A percentile compares a stretch with the other conserved stretches of the same genome.
phyloP scores from a whole-genome alignment of 2,888 invertebrate species.

The Phengaris alcon region DNA sequence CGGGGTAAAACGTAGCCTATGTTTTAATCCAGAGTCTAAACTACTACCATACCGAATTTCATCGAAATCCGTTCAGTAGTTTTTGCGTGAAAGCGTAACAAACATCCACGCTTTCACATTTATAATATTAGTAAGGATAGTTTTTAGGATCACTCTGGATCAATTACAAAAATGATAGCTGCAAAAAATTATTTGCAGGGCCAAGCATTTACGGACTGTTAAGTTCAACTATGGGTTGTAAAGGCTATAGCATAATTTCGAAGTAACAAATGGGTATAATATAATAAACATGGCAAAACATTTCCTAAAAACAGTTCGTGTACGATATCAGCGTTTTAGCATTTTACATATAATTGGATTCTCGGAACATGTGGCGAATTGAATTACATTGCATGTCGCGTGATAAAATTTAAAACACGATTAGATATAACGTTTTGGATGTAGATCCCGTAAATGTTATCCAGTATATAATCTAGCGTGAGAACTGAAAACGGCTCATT shows the following conservation, averaged over 20 bases:
- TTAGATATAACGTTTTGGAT: neutral
- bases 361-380: constrained; percentile 22
- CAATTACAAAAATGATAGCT: too few species aligned
- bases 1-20: too few species aligned
- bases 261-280: neutral
- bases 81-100: too few species aligned
- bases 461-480: constrained; percentile 17
- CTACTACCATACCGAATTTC: too few species aligned
- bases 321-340: neutral
- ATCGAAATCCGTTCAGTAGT: too few species aligned
- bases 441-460: constrained; percentile 24
- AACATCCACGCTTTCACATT: too few species aligned
- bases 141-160: too few species aligned
- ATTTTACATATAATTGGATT: neutral
- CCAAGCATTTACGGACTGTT: neutral
- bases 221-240: neutral
- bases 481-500: constrained; percentile 35
- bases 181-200: neutral
- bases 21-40: too few species aligned
- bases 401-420: neutral
- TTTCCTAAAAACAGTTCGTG: neutral
- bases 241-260: neutral
- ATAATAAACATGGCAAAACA: neutral
- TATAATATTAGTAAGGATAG: too few species aligned
- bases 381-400: constrained; percentile 30